Base-by-base conservation (phyloP, 2,113 vertebrate genomes). In the Bujurquina vittata region DNA sequence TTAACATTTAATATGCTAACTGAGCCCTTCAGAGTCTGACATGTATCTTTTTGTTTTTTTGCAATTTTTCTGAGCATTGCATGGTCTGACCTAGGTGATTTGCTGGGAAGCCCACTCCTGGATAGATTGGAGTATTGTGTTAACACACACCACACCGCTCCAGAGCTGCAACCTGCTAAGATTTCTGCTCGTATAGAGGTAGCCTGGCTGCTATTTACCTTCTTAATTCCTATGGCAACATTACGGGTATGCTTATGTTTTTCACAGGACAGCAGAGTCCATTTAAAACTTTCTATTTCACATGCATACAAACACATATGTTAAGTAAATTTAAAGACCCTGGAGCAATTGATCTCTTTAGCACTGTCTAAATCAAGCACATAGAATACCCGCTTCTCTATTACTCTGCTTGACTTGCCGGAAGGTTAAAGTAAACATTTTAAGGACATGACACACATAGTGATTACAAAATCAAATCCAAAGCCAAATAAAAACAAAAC, bases 391-490 rank as follows among this genome's bases (percentile, higher is more conserved):
- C 78, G 82, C 83, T 43, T 56, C 4, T 61, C 79, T 67, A 77
- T 90, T 81, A 77, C 73, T 77, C 80, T 69, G 79, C 75, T 58
- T 67, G 20, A 87, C 87, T 91, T 89, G 57, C 80, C 61, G 83
- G 72, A 79, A 85, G 84, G 65, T 72, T 83, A 74, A 69, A 83
- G 78, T 84, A 89, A 92, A 88, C 61, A 89, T 81, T 87, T 77
- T 76, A 33, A 83, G 65, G 75, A 75, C 46, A 23, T 60, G 49
- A 67, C 57, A 77, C 46, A 63, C 40, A 33, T 29, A 79, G 59
- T 31, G 22, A 60, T 75, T 76, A 80, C 79, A 85, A 84, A 82
- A 14, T 37, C 43, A 72, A 52, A 72, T 72, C 67, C 87, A 88
- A 85, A 83, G 3, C 26, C 26, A 26, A 78, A 61, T 63, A 88